Percentiles rank a stretch among this genome's conserved stretches.
Conservation (phyloP, 2,888 invertebrate genomes). For the Hyalella azteca region DNA sequence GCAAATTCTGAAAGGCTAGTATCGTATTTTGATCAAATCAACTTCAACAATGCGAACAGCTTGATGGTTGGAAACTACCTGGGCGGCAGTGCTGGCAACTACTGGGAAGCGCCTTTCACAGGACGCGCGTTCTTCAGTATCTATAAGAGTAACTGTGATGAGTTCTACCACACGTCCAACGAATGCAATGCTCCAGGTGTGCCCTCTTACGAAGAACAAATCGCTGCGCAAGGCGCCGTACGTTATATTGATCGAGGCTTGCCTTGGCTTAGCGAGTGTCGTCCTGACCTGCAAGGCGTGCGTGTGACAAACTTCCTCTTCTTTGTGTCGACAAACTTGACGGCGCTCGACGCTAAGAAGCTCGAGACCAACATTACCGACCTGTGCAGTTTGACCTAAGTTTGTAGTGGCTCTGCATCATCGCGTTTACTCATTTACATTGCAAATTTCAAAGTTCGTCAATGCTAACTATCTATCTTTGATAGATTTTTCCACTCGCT, state of each 20-base stretch:
- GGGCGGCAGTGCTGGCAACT: neutral
- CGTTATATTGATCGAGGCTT: neutral
- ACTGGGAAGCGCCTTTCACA: conserved; percentile 29
- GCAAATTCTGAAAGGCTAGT: neutral
- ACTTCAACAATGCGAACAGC: neutral
- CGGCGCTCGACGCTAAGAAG: neutral
- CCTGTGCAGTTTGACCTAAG: neutral
- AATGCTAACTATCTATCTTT: too few species aligned
- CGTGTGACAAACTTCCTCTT: neutral
- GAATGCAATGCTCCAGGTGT: neutral
- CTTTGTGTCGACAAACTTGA: neutral
- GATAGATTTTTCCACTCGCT: too few species aligned
- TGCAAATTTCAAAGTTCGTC: too few species aligned
- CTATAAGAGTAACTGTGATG: neutral
- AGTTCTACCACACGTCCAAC: neutral
- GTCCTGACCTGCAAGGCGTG: neutral
- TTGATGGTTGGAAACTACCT: neutral
- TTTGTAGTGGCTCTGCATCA: too few species aligned
- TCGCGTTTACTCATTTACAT: too few species aligned
- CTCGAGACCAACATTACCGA: neutral
- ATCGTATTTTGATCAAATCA: neutral
- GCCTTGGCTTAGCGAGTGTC: neutral
- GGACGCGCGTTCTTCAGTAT: neutral
- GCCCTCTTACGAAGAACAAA: neutral
- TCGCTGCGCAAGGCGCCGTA: neutral